phyloP scores from a whole-genome alignment of 2,113 vertebrate genomes.

The Ciconia stormi region DNA sequence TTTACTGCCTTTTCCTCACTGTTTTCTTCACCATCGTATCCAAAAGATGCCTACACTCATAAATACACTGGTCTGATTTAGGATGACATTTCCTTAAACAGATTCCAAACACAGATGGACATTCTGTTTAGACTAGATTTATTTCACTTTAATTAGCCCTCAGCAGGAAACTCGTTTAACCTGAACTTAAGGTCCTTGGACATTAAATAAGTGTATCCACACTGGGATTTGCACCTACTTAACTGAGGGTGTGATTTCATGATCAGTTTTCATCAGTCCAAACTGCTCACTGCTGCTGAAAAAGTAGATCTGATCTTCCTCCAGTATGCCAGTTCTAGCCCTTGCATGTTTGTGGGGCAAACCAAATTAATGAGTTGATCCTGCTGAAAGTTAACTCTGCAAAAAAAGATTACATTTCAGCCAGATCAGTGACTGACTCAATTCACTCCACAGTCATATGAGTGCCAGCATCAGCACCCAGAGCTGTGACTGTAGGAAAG shows the following conservation, averaged over 20 bases:
- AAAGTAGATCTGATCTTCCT: background rate
- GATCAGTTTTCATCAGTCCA: conserved; percentile 23
- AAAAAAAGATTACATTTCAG: background rate
- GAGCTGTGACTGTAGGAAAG: background rate
- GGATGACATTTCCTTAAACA: background rate
- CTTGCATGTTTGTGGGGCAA: background rate
- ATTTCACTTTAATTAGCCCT: conserved; percentile 13
- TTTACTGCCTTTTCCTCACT: background rate
- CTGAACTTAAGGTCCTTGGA: conserved; percentile 9
- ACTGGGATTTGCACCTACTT: conserved; percentile 55
- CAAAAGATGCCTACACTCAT: background rate
- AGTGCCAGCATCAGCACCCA: background rate
- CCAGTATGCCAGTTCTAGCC: background rate
- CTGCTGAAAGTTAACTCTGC: background rate
- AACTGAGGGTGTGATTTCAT: conserved; percentile 20
- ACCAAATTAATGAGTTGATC: background rate
- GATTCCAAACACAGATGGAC: background rate
- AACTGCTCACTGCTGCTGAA: background rate
- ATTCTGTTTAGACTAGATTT: background rate
- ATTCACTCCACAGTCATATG: background rate
- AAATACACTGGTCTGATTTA: background rate
- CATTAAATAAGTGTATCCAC: conserved; percentile 11
- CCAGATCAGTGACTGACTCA: background rate
- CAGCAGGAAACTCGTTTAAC: background rate
- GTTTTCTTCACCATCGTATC: background rate